Evolutionary conservation across 2,888 invertebrate species (phyloP).

Genomic region (Stenurella melanura): DNA sequence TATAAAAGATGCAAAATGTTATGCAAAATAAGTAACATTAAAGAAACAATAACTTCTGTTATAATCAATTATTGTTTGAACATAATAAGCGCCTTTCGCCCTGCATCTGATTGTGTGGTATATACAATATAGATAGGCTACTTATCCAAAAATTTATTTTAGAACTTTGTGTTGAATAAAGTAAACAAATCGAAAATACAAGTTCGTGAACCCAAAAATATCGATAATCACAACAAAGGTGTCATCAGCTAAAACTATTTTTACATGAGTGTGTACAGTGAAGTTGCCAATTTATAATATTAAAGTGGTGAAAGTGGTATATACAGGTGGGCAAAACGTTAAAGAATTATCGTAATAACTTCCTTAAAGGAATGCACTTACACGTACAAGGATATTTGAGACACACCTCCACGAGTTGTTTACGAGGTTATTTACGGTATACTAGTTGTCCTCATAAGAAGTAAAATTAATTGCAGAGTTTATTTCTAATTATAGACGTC

Average conservation of each 20-base stretch:
- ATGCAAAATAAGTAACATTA: too few species aligned
- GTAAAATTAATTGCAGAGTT: background rate
- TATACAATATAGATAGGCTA: background rate
- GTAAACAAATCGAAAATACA: background rate
- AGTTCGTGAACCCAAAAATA: conserved; percentile 7
- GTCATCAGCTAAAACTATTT: conserved; percentile 1
- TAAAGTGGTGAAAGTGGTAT: conserved; percentile 2
- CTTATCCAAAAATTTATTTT: background rate
- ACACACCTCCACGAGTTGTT: background rate
- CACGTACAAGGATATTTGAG: conserved; percentile 7
- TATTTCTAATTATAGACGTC: background rate
- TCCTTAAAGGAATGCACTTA: conserved; percentile 7
- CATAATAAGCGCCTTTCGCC: background rate
- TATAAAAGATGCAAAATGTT: too few species aligned
- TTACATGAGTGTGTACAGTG: background rate
- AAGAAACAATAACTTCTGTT: too few species aligned
- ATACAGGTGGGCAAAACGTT: conserved; percentile 1
- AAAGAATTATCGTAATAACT: background rate
- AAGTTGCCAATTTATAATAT: background rate
- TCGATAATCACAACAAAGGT: background rate
- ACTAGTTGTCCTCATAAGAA: background rate
- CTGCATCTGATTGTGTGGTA: background rate
- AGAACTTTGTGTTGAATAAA: background rate
- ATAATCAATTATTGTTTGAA: background rate
- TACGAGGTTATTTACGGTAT: background rate